These are phyloP conservation scores for Poecilus cupreus DNA, from an alignment of 2,888 invertebrate genomes.

Conservation along the genomic window DNA sequence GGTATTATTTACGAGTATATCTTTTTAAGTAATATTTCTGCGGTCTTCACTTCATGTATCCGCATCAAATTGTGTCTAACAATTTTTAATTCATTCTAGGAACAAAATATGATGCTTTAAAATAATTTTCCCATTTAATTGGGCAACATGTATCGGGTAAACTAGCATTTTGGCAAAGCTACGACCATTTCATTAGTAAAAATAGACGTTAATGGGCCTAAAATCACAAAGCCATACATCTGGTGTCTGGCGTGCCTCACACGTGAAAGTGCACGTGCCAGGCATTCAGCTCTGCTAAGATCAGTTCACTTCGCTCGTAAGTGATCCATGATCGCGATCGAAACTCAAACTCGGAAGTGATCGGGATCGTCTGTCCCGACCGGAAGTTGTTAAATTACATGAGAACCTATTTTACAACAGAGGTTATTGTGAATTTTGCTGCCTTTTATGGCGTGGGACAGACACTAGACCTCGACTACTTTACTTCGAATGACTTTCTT, in stretches of 20 bases:
- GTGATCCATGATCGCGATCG: not conserved
- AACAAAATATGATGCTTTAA: no score
- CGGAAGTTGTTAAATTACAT: conserved; percentile 25
- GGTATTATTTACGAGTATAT: no score
- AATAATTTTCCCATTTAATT: not conserved
- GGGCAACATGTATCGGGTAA: not conserved
- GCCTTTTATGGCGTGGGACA: conserved; percentile 38
- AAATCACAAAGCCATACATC: conserved; percentile 13
- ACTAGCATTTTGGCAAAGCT: conserved; percentile 15
- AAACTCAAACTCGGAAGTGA: not conserved
- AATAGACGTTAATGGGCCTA: conserved; percentile 36
- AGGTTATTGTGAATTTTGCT: conserved; percentile 37
- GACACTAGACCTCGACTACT: conserved; percentile 3
- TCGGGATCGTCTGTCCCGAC: not conserved
- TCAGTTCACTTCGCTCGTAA: not conserved
- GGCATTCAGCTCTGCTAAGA: not conserved
- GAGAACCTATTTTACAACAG: conserved; percentile 17
- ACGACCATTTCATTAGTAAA: conserved; percentile 10
- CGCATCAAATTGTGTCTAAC: no score
- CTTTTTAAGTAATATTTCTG: no score
- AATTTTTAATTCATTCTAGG: no score
- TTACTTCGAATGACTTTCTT: conserved; percentile 22
- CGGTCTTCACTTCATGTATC: no score
- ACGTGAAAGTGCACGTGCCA: conserved; percentile 38
- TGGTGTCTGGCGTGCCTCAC: not conserved